Evolutionary conservation across 2,113 vertebrate species (phyloP), one percentile per base, ranked within the genome.

Genomic region (Myrmophylax atrothorax): DNA sequence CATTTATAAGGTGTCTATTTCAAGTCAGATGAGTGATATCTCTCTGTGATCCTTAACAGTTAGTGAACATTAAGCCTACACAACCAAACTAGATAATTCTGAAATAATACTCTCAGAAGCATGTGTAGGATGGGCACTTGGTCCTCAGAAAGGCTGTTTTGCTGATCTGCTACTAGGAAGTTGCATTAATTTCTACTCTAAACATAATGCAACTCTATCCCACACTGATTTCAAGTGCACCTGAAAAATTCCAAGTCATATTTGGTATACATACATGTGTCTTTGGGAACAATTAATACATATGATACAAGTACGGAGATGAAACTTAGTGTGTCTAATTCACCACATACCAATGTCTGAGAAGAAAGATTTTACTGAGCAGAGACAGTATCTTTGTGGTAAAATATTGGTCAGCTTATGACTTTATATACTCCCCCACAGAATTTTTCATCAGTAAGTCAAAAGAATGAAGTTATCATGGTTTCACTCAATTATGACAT

Each of bases 221-320:
- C 2, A 14, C 3, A 4, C 3, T 47, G 35, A 40, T 62, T 84
- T 58, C 8, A 79, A 44, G 9, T 14, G 2, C 9, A 18, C n/a
- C 9, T 46, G 20, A 91, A 64, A 40, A 88, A n/a, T 19, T 63
- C 1, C 18, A 44, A 46, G 44, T 58, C 7, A 3, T 14, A 31
- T 3, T 33, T 44, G 7, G 6, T 23, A 50, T 4, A 13, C 3
- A 16, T n/a, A 31, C 0, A 2, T 66, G 10, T 70, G 84, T 70
- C 24, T 66, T 20, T 70, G 7, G 25, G 37, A 96, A 55, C 6
- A 37, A 35, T 24, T 22, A 44, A 46, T 22, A 46, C 4, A 84
- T 78, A 53, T 31, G 4, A 67, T 62, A 19, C 6, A n/a, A 6
- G 1, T 44, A 66, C 60, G 26, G 10, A 80, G 40, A n/a, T 70